phyloP scores from a whole-genome alignment of 1,140 invertebrate genomes.

The Pristionchus pacificus region DNA sequence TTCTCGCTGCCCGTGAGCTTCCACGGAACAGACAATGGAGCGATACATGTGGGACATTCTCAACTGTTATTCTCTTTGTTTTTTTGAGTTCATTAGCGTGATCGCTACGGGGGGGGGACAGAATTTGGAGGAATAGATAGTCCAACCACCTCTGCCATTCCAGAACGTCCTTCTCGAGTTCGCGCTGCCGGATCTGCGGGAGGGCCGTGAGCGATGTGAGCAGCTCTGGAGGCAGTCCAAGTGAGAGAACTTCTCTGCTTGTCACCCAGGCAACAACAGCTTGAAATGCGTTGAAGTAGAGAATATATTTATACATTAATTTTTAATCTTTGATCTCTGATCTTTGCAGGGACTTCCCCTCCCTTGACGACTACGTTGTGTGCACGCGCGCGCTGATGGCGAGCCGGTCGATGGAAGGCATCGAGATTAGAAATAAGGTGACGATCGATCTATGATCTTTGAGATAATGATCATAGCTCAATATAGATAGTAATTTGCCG shows the following conservation, averaged over 20 bases:
- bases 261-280: neutral
- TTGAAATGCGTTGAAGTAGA: neutral
- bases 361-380: neutral
- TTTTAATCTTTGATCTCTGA: neutral
- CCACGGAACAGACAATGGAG: constrained; percentile 43
- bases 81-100: too few relatives aligned
- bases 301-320: neutral
- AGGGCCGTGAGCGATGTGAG: neutral
- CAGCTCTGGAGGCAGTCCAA: neutral
- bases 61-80: neutral
- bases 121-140: too few relatives aligned
- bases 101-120: too few relatives aligned
- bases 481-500: too few relatives aligned
- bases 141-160: neutral
- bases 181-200: neutral
- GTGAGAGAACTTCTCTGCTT: neutral
- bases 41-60: constrained; percentile 33
- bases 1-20: constrained; percentile 32
- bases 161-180: neutral
- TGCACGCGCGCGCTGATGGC: constrained; percentile 13
- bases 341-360: neutral
- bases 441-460: too few relatives aligned
- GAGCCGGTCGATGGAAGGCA: neutral
- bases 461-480: too few relatives aligned
- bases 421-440: neutral